Evolutionary conservation across 2,113 vertebrate species (phyloP).

Genomic region (Trematocara stigmaticum): DNA sequence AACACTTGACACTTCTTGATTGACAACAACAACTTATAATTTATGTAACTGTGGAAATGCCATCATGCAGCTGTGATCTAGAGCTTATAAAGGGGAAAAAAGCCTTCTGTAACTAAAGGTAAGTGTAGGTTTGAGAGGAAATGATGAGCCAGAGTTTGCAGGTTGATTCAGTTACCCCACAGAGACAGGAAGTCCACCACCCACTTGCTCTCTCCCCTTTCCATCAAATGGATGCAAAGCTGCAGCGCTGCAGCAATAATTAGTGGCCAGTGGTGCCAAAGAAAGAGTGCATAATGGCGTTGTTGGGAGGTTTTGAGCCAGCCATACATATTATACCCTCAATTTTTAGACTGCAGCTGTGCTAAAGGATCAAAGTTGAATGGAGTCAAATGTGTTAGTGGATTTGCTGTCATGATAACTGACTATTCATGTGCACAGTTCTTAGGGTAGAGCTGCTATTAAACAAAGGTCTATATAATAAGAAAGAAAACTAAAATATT

Average conservation of each 20-base stretch:
- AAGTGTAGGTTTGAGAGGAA: background rate
- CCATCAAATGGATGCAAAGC: background rate
- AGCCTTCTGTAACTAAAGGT: background rate
- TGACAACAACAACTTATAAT: constrained; percentile 17
- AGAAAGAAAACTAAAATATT: background rate
- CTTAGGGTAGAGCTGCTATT: background rate
- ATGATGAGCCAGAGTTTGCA: background rate
- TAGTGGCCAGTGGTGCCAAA: constrained; percentile 23
- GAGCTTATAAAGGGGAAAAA: background rate
- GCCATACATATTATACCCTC: background rate
- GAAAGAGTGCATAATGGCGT: background rate
- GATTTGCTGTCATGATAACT: constrained; percentile 10
- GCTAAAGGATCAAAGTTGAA: constrained; percentile 4
- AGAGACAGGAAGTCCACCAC: constrained; percentile 15
- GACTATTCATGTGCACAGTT: background rate
- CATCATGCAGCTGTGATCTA: constrained; percentile 47
- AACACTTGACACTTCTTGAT: background rate
- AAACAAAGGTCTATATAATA: background rate
- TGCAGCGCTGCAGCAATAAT: constrained; percentile 17
- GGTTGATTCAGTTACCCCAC: background rate
- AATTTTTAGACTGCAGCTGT: constrained; percentile 28
- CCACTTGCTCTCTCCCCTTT: background rate
- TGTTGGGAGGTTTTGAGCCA: background rate
- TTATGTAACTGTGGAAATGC: constrained; percentile 29
- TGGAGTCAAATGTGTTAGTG: constrained; percentile 5